Percentiles rank a stretch among this genome's conserved stretches.
Conservation (phyloP, 2,888 invertebrate genomes). For the Melieria crassipennis region DNA sequence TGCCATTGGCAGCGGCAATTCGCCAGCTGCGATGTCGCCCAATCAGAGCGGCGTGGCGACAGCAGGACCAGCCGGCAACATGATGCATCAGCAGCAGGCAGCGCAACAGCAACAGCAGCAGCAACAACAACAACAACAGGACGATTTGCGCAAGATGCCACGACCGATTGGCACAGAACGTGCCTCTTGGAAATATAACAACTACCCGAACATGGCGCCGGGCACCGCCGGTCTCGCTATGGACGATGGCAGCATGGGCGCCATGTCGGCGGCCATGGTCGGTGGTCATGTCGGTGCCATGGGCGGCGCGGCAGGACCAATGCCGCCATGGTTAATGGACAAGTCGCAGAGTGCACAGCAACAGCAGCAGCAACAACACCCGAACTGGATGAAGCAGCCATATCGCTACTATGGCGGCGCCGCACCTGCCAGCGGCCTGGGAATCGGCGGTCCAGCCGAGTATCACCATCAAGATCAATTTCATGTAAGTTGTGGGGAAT, state of each 20-base stretch:
- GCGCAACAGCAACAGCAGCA: conserved; percentile 45
- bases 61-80: conserved; percentile 31
- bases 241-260: conserved; percentile 44
- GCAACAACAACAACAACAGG: conserved; percentile 48
- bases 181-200: conserved; percentile 65
- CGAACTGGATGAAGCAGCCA: conserved; percentile 58
- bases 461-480: conserved; percentile 61
- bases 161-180: conserved; percentile 86
- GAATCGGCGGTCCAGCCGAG: conserved; percentile 45
- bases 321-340: conserved; percentile 57
- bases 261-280: conserved; percentile 41
- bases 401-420: conserved; percentile 58
- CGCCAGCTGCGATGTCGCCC: conserved; percentile 65
- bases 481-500: conserved; percentile 49
- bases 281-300: conserved; percentile 41
- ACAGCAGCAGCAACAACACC: conserved; percentile 51
- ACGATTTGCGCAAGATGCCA: conserved; percentile 68
- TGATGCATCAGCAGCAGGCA: conserved; percentile 40
- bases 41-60: conserved; percentile 55
- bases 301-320: conserved; percentile 41
- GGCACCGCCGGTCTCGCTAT: conserved; percentile 47
- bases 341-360: conserved; percentile 44
- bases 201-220: conserved; percentile 53
- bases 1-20: conserved; percentile 54
- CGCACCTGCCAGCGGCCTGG: conserved; percentile 41